A percentile compares a stretch with the other conserved stretches of the same genome.
Conservation (phyloP, 53 echinoderm and acorn worm species). For the Glandiceps talaboti region DNA sequence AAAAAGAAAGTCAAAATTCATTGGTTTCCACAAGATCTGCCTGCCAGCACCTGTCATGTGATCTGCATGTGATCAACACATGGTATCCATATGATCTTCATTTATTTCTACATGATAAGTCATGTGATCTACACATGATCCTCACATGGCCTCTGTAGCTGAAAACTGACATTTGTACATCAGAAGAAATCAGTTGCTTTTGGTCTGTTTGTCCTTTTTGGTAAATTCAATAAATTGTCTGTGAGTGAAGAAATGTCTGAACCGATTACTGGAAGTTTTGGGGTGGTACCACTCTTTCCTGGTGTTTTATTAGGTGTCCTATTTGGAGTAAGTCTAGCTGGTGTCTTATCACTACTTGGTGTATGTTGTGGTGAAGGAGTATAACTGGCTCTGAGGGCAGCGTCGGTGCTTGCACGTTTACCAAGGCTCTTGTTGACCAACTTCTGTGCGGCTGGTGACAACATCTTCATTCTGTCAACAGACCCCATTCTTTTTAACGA, state of each 20-base stretch:
- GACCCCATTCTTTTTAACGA: slow-evolving; percentile 70
- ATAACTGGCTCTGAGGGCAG: slow-evolving; percentile 75
- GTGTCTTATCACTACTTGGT: slow-evolving; percentile 55
- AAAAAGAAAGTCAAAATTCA: too few relatives aligned
- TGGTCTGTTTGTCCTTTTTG: slow-evolving; percentile 48
- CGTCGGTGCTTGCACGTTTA: slow-evolving; percentile 34
- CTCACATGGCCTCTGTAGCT: too few relatives aligned
- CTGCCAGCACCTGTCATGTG: too few relatives aligned
- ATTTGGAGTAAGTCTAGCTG: slow-evolving; percentile 42
- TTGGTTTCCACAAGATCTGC: too few relatives aligned
- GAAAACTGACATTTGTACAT: too few relatives aligned
- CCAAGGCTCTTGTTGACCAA: slow-evolving; percentile 48
- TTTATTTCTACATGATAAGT: too few relatives aligned
- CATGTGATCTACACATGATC: too few relatives aligned
- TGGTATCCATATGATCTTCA: too few relatives aligned
- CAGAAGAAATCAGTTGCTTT: slow-evolving; percentile 85
- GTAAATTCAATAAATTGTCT: slow-evolving; percentile 73
- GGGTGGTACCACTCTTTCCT: neutral
- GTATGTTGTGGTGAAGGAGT: slow-evolving; percentile 64
- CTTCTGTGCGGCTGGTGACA: slow-evolving; percentile 91
- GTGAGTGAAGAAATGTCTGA: slow-evolving; percentile 37
- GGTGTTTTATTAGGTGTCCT: slow-evolving; percentile 29
- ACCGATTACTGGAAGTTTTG: neutral
- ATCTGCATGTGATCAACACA: too few relatives aligned
- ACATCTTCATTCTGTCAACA: slow-evolving; percentile 55